Evolutionary conservation across 2,888 invertebrate genomes (phyloP).

Genomic region (Cryptus armator): DNA sequence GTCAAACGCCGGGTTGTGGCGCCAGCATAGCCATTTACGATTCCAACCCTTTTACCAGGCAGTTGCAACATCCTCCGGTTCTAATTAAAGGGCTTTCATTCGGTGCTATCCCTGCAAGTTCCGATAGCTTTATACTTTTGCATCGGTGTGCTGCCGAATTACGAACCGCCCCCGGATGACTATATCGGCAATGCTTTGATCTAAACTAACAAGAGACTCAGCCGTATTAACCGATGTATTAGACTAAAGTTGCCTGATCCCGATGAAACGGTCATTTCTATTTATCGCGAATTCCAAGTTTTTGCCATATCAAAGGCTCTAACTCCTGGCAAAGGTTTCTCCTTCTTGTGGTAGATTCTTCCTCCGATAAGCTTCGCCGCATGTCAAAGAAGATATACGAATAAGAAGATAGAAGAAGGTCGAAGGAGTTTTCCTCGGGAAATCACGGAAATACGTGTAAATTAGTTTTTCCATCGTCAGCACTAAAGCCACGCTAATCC

Average conservation of each 20-base stretch:
- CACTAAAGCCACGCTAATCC: constrained; percentile 42
- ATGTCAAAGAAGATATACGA: neutral
- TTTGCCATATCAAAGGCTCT: neutral
- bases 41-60: constrained; percentile 31
- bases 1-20: constrained; percentile 21
- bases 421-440: constrained; percentile 11
- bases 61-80: constrained; percentile 29
- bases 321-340: neutral
- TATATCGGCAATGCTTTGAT: constrained; percentile 26
- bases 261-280: neutral
- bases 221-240: neutral
- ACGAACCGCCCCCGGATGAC: neutral
- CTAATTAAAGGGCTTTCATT: constrained; percentile 59
- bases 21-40: neutral
- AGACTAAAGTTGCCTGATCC: neutral
- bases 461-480: constrained; percentile 40
- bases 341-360: neutral
- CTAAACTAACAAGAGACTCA: neutral
- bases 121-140: neutral
- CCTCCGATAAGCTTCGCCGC: neutral
- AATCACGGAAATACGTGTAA: constrained; percentile 61
- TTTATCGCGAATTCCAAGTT: neutral
- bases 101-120: constrained; percentile 9
- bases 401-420: neutral
- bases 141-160: neutral